These are phyloP conservation scores for Microchirus variegatus DNA, from an alignment of 2,797 vertebrate genomes.

Conservation along the genomic window DNA sequence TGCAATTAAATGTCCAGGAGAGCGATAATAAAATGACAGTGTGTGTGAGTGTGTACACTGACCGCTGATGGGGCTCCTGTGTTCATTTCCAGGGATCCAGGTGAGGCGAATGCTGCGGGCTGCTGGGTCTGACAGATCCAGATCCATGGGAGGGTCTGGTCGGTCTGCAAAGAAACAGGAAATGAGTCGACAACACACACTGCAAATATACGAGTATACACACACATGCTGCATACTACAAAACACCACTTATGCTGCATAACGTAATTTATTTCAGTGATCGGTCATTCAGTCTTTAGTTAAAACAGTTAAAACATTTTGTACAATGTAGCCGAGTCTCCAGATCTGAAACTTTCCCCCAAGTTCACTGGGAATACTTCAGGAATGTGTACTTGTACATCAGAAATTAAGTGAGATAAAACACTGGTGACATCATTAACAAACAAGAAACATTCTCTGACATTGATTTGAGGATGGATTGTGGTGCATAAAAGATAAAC, in stretches of 20 bases:
- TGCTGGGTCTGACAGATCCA: constrained; percentile 90
- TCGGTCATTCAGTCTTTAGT: background rate
- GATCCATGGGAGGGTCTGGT: constrained; percentile 89
- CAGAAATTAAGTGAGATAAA: no score
- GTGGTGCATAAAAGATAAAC: no score
- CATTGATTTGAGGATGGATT: no score
- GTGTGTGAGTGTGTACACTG: constrained; percentile 8
- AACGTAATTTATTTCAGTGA: background rate
- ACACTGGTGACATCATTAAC: no score
- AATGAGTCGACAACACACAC: background rate
- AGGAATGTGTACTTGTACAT: background rate
- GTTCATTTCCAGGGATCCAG: constrained; percentile 93
- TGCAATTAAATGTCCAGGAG: no score
- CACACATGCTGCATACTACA: constrained; percentile 8
- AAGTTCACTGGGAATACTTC: background rate
- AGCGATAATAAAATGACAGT: background rate
- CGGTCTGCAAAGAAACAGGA: constrained; percentile 77
- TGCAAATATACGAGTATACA: constrained; percentile 2
- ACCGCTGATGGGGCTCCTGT: constrained; percentile 94
- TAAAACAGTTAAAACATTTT: no score
- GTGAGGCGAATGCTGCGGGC: constrained; percentile 91
- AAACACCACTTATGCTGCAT: background rate
- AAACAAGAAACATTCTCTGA: no score
- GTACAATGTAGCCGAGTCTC: no score
- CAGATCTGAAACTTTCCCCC: background rate